These are phyloP conservation scores for Nibea albiflora DNA, from an alignment of 2,113 vertebrate genomes.

Conservation along the genomic window DNA sequence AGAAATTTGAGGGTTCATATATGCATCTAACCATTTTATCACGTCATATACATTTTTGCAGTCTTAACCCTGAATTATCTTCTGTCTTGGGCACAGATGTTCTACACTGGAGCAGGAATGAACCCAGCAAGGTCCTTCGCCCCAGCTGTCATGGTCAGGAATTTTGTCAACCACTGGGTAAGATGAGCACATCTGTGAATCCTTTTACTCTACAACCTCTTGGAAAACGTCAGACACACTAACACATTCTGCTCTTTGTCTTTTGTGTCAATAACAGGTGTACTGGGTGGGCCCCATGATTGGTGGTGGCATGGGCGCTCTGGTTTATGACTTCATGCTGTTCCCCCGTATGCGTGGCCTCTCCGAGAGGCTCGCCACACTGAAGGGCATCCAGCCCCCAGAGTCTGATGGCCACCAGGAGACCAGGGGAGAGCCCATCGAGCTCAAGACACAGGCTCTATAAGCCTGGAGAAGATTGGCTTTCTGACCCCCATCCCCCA, in stretches of 20 bases:
- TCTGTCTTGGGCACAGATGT: slow-evolving; percentile 84
- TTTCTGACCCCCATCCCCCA: slow-evolving; percentile 54
- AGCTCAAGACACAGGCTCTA: slow-evolving; percentile 94
- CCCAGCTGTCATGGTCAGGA: slow-evolving; percentile 92
- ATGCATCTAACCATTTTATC: fast-evolving
- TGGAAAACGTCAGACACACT: neutral
- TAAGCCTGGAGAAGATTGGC: slow-evolving; percentile 79
- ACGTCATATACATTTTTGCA: neutral
- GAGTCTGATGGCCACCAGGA: slow-evolving; percentile 87
- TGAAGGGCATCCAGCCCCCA: slow-evolving; percentile 87
- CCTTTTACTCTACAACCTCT: neutral
- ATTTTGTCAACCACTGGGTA: slow-evolving; percentile 97
- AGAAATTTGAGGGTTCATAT: neutral
- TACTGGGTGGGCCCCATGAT: slow-evolving; percentile 96
- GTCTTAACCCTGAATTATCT: neutral
- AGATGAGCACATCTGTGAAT: slow-evolving; percentile 61
- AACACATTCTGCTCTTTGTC: neutral
- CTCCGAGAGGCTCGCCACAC: slow-evolving; percentile 91
- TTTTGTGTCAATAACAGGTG: slow-evolving; percentile 82
- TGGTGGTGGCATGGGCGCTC: slow-evolving; percentile 88
- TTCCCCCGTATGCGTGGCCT: slow-evolving; percentile 91
- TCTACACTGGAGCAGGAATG: slow-evolving; percentile 96
- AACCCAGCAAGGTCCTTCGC: slow-evolving; percentile 97
- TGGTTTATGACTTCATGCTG: slow-evolving; percentile 94
- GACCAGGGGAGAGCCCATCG: slow-evolving; percentile 88